A percentile compares a stretch with the other conserved stretches of the same genome.
Evolutionary conservation across 1,140 invertebrate genomes (phyloP).

Genomic region (Acromyrmex echinatior): DNA sequence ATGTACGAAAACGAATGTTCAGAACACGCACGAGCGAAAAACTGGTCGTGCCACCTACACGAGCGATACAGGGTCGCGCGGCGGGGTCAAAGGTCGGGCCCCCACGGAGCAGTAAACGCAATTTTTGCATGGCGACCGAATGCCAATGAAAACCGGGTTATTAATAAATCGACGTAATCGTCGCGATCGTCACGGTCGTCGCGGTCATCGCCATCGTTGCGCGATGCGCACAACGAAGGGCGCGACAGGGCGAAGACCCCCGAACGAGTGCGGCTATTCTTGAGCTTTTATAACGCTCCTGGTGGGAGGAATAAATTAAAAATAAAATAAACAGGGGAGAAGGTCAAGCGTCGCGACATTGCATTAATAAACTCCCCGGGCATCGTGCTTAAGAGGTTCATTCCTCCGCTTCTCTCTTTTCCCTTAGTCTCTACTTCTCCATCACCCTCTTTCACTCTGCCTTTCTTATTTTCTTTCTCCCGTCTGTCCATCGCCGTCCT

Average conservation of each 20-base stretch:
- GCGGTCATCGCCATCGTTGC: neutral
- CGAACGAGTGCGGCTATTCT: conserved; percentile 55
- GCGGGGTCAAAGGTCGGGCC: conserved; percentile 76
- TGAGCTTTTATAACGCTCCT: conserved; percentile 57
- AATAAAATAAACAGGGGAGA: conserved; percentile 78
- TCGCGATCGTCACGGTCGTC: conserved; percentile 42
- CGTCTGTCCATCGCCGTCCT: neutral
- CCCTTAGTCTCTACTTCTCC: conserved; percentile 18
- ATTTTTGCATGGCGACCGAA: conserved; percentile 78
- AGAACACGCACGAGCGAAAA: conserved; percentile 73
- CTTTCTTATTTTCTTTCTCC: conserved; percentile 12
- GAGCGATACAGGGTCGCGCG: conserved; percentile 69
- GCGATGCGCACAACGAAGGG: neutral
- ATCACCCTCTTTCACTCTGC: neutral
- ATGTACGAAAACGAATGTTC: conserved; percentile 78
- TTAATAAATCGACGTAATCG: conserved; percentile 83
- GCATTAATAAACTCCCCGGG: conserved; percentile 76
- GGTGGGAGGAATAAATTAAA: conserved; percentile 79
- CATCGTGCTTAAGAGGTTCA: conserved; percentile 46
- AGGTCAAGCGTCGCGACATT: conserved; percentile 75
- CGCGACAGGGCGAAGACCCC: neutral
- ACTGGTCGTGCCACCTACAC: conserved; percentile 82
- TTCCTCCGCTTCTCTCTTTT: conserved; percentile 31
- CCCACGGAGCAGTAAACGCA: conserved; percentile 75
- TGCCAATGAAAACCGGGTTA: conserved; percentile 83